Percentiles rank a stretch among this genome's conserved stretches.
Evolutionary conservation across 2,113 vertebrate genomes (phyloP).

Genomic region (Pandion haliaetus): DNA sequence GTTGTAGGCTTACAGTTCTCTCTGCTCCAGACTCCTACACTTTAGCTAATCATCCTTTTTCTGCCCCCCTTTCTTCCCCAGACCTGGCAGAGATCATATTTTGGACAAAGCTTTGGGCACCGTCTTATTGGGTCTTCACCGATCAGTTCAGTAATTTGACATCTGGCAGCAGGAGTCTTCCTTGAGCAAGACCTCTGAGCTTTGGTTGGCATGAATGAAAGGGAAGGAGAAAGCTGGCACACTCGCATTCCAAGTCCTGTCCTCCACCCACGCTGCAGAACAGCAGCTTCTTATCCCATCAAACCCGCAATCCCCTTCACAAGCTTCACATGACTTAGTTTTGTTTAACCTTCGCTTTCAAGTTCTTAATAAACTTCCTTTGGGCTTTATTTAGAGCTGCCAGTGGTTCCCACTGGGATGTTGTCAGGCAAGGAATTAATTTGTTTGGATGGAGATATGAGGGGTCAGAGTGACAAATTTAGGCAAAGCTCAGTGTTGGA

Average conservation of each 20-base stretch:
- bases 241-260: background rate
- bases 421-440: background rate
- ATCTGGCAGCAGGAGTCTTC: background rate
- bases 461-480: background rate
- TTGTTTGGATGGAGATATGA: background rate
- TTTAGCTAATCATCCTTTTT: background rate
- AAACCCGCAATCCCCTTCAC: background rate
- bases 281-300: background rate
- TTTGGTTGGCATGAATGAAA: background rate
- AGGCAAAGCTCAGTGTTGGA: background rate
- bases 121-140: background rate
- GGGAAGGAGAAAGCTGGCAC: background rate
- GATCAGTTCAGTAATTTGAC: background rate
- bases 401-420: background rate
- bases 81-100: background rate
- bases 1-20: background rate
- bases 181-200: background rate
- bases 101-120: background rate
- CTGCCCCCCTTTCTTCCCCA: background rate
- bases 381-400: background rate
- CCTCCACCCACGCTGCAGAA: background rate
- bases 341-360: constrained; percentile 7
- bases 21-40: background rate
- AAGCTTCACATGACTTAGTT: background rate
- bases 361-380: background rate